Base-by-base conservation (phyloP, 2,888 invertebrate genomes). In the Phalera bucephala region DNA sequence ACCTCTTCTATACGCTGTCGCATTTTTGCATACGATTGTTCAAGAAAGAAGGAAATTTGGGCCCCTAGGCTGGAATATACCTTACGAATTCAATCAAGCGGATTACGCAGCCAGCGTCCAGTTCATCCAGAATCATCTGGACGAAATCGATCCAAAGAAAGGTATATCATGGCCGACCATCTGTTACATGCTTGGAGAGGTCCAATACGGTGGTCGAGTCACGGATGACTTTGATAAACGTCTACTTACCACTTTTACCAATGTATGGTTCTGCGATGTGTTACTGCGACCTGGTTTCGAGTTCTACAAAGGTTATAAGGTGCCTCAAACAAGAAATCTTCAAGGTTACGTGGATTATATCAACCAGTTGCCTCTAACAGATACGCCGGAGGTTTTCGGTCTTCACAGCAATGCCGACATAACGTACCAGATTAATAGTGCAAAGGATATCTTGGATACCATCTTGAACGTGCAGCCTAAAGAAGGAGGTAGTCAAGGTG, bases 211-310 rank as follows among this genome's bases (percentile, higher is more conserved):
- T 8, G 98, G 98, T 2, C 91, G 98, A 55, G 98, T 99, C 0
- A 99, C 99, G 0, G 99, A 99, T 69, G 98, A 99, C 76, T 99
- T 97, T 72, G 99, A 99, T 82, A 98, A 98, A 80, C 92, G 98
- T 19, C 90, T 99, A 12, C 84, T 99, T 23, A 97, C 95, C 13
- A 98, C 98, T 0, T 99, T 98, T 70, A 97, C 97, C 0, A 95
- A 96, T 64, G 96, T 96, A 1, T 99, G 98, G 98, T 98, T 99
- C 83, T 97, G 96, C 70, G 98, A 98, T 66, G 93, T 94, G 7
- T 90, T 99, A 34, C 90, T 99, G 28, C 91, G 95, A 31, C 95
- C 95, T 3, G 94, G 95, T 7, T 99, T 99, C 84, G 96, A 97
- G 73, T 99, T 99, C 84, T 97, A 97, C 74, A 95, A 95, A 65